Evolutionary conservation across 2,113 vertebrate genomes (phyloP).

Genomic region (Oncorhynchus masou): DNA sequence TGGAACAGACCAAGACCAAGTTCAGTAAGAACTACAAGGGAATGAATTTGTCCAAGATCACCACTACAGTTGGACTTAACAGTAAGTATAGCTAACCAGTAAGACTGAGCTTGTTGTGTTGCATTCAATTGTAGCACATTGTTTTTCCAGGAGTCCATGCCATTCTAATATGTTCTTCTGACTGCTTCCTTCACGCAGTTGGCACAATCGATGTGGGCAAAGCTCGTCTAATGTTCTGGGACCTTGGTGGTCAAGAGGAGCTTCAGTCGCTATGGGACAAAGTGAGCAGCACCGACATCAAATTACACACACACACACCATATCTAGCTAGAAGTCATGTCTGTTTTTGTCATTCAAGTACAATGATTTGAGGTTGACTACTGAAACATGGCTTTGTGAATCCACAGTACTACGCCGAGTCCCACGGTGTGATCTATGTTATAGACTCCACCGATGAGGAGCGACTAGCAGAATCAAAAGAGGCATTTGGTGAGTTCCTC

Average conservation of each 20-base stretch:
- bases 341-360: no score
- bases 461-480: conserved; percentile 88
- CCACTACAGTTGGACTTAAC: conserved; percentile 96
- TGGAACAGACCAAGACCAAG: conserved; percentile 95
- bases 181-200: conserved; percentile 67
- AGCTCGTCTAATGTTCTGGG: conserved; percentile 97
- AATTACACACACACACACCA: neutral
- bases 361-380: neutral
- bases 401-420: conserved; percentile 94
- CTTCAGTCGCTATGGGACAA: conserved; percentile 98
- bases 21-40: conserved; percentile 96
- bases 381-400: neutral
- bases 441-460: conserved; percentile 96
- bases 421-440: conserved; percentile 95
- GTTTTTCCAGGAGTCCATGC: neutral
- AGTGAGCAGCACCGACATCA: conserved; percentile 66
- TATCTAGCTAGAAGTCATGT: no score
- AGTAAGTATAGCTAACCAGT: conserved; percentile 78
- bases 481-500: conserved; percentile 84
- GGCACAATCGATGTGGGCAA: conserved; percentile 95
- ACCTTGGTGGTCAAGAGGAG: conserved; percentile 95
- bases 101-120: neutral
- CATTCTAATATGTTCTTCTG: neutral
- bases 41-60: conserved; percentile 95
- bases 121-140: conserved; percentile 1